Conservation (phyloP, 2,113 vertebrate species). For the Osmerus mordax region DNA sequence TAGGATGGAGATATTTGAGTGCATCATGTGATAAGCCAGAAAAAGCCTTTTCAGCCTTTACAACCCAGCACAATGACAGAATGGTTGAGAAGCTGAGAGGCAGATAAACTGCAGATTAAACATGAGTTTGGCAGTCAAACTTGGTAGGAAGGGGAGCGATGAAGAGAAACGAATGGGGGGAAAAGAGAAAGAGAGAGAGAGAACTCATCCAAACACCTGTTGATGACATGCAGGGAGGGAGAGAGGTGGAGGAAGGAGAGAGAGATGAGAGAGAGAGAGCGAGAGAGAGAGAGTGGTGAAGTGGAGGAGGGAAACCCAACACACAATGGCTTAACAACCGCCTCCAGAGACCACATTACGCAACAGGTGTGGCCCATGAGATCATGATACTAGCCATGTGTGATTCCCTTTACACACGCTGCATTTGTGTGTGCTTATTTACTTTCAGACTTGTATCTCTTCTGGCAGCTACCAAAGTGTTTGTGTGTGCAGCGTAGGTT, state of each 20-base stretch:
- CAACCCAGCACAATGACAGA: too few species aligned
- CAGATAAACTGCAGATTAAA: too few species aligned
- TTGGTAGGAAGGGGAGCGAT: slow-evolving; percentile 5
- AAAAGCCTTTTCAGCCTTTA: too few species aligned
- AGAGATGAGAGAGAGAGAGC: neutral
- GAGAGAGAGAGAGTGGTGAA: neutral
- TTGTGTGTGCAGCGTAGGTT: neutral
- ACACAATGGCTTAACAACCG: neutral
- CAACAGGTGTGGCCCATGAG: slow-evolving; percentile 3
- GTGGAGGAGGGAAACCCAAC: slow-evolving; percentile 2
- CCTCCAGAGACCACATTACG: neutral
- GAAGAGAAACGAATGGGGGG: neutral
- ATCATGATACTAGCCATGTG: neutral
- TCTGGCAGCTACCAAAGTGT: too few species aligned
- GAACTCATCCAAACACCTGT: neutral
- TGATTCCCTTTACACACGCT: too few species aligned
- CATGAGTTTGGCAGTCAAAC: too few species aligned
- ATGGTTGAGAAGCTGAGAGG: too few species aligned
- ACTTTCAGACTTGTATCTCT: too few species aligned
- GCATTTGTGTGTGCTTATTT: slow-evolving; percentile 1
- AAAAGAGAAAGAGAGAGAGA: neutral
- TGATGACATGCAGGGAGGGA: neutral
- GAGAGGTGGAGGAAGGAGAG: neutral
- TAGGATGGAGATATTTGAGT: too few species aligned
- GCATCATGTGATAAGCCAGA: too few species aligned